Base-by-base conservation (phyloP, 2,113 vertebrate genomes). In the Scolopax mira region DNA sequence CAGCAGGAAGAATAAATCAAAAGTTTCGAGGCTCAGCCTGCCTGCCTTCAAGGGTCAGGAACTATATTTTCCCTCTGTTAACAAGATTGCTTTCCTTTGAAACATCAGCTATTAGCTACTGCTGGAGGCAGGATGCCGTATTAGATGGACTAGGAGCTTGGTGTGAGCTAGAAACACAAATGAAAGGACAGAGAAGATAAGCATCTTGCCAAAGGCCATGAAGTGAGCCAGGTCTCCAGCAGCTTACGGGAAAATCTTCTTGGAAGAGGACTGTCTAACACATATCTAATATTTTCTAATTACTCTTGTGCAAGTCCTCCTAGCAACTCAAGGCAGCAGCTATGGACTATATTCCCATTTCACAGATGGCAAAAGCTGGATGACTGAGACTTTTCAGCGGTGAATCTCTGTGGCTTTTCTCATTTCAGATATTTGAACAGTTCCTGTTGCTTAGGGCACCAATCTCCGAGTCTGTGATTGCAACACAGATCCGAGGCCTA, bases 1-100 rank as follows among this genome's bases (percentile, higher is more conserved):
- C 82, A 94, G 92, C 90, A 94, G 94, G 77, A 90, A 81, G 93
- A 93, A 81, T 94, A 93, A 96, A 96, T 96, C 88, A 94, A 90
- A 96, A 95, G 92, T 96, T 96, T 92, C 69, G 89, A 94, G 86
- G 86, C 83, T 90, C 83, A 84, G 93, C 91, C 82, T 91, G 95
- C 88, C 88, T 95, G 95, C 82, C 88, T 93, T 78, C 69, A 65
- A 94, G 94, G 82, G 93, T 93, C 93, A 94, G 96, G 88, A 96
- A 54, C 90, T 93, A 25, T 89, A 58, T 96, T 96, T 90, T 90
- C 88, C 80, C 77, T 94, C 70, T 85, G 85, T 94, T 96, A 93
- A 95, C 88, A 95, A 91, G 93, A 93, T 82, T 95, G 90, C 88
- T 19, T 93, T 75, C 90, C 86, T 83, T 77, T 86, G 81, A 87